Evolutionary conservation across 2,888 invertebrate genomes (phyloP).

Genomic region (Lithophane ornitopus): DNA sequence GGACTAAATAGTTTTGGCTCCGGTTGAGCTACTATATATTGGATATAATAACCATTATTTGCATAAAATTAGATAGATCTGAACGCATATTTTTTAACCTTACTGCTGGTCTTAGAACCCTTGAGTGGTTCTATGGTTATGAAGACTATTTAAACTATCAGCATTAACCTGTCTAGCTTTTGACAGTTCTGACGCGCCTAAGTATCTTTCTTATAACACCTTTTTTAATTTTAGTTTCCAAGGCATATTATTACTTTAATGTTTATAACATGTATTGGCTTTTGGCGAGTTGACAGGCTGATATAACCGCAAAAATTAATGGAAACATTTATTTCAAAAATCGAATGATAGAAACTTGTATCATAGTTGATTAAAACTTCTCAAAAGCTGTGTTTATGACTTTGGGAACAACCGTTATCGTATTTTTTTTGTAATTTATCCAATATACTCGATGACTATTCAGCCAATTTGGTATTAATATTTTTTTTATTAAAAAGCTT

Average conservation of each 20-base stretch:
- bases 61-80: neutral
- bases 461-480: neutral
- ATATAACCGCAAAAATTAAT: neutral
- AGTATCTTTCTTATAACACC: too few species aligned
- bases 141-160: neutral
- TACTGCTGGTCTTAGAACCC: neutral
- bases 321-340: neutral
- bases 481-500: neutral
- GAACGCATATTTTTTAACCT: neutral
- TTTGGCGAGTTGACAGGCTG: neutral
- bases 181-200: neutral
- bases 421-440: neutral
- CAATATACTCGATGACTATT: neutral
- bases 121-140: neutral
- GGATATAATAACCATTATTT: neutral
- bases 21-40: neutral
- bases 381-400: neutral
- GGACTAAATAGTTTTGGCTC: conserved; percentile 11
- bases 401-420: neutral
- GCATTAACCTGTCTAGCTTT: neutral
- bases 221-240: neutral
- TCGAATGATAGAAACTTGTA: neutral
- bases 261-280: neutral
- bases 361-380: neutral
- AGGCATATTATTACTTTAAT: neutral